Base-by-base conservation (phyloP, 2,797 vertebrate genomes). In the Aldrovandia affinis region DNA sequence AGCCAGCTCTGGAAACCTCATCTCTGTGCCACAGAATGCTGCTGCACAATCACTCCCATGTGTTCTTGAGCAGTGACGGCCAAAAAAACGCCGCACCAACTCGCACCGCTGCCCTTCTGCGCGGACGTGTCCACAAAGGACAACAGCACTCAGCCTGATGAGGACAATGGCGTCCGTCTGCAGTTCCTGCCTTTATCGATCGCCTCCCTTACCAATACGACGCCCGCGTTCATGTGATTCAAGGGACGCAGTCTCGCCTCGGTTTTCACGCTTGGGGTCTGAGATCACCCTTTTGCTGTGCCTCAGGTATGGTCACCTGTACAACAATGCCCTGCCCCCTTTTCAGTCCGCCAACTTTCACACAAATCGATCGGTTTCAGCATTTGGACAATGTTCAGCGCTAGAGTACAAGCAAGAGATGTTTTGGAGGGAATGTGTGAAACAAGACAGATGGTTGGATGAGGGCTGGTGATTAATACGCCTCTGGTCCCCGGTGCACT, bases 11-110 rank as follows among this genome's bases (percentile, higher is more conserved):
- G 25, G 5, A 59, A 55, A 75, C 63, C 77, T 86, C 57, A 83
- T 70, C 84, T 87, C 52, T 59, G 65, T 86, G 81, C 81, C 78
- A 82, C 54, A 36, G 30, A 50, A 68, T 33, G 50, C 73, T 75
- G 75, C 30, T 28, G 50, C n/a, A 73, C 77, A 88, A 89, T 89
- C 87, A 88, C 87, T 88, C 81, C 84, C 89, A 85, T 82, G 84
- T 85, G 84, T 85, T 87, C 70, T 39, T 50, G 12, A 77, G 82
- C 18, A 39, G 50, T 0, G 70, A 12, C 15, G 25, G 33, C 81
- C 14, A 70, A 78, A 50, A 78, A 36, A 47, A n/a, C 25, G 22
- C 44, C 44, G 10, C 44, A 50, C 25, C 44, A 36, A 39, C 5
- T 33, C 33, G 22, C 33, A 73, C 15, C 42, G 10, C 44, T 8